phyloP scores from a whole-genome alignment of 2,797 vertebrate genomes.

The Sus cebifrons region DNA sequence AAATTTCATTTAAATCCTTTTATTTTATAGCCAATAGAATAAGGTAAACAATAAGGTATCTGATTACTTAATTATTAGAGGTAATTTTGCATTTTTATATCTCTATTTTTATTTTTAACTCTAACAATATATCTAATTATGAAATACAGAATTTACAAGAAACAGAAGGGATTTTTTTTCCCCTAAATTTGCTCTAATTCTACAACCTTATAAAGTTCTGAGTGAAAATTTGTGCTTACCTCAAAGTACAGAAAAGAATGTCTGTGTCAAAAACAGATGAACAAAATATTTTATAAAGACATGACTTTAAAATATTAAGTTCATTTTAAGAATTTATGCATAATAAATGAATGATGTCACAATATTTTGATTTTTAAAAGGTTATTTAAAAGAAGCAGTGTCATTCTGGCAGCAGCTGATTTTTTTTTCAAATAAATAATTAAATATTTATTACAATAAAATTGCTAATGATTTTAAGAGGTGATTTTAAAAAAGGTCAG shows the following conservation, averaged over 20 bases:
- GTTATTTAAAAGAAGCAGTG: slow-evolving; percentile 45
- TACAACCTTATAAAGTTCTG: neutral
- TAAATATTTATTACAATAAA: slow-evolving; percentile 28
- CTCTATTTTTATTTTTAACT: neutral
- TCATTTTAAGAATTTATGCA: neutral
- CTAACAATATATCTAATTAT: neutral
- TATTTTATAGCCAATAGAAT: neutral
- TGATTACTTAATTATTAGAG: neutral
- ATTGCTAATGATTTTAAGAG: slow-evolving; percentile 14
- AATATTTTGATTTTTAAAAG: slow-evolving; percentile 19
- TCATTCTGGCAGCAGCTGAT: neutral
- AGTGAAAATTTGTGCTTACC: neutral
- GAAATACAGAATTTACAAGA: neutral
- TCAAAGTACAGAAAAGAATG: neutral
- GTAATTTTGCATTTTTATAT: neutral
- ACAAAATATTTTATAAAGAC: neutral
- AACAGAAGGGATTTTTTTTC: neutral
- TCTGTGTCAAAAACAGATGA: neutral
- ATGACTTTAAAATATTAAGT: neutral
- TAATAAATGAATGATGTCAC: slow-evolving; percentile 24
- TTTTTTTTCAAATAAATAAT: neutral
- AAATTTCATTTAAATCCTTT: neutral
- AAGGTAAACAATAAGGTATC: neutral
- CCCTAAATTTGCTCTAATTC: neutral
- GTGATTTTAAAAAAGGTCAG: slow-evolving; percentile 53